These are phyloP conservation scores for Ectobius pallidus DNA, from an alignment of 2,888 invertebrate genomes.

Conservation along the genomic window DNA sequence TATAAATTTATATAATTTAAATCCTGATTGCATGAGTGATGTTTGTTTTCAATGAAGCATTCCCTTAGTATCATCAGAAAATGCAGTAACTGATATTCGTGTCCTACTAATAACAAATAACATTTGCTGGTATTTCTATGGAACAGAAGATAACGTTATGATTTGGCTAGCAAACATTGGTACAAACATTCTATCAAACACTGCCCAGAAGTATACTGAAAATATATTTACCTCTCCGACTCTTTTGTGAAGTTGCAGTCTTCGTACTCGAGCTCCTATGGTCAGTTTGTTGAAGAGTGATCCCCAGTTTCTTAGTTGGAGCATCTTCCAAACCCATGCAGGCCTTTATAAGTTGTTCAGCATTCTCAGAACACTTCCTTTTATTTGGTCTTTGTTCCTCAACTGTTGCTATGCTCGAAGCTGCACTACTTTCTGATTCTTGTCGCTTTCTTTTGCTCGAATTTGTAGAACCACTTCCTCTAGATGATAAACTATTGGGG, in stretches of 20 bases:
- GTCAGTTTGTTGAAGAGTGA: slow-evolving; percentile 3
- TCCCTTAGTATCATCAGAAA: too few relatives aligned
- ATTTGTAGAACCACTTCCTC: slow-evolving; percentile 13
- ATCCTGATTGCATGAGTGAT: too few relatives aligned
- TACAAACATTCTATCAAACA: too few relatives aligned
- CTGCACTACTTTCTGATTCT: slow-evolving; percentile 72
- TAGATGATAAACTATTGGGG: slow-evolving; percentile 46
- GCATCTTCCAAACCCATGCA: slow-evolving; percentile 59
- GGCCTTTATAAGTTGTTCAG: slow-evolving; percentile 64
- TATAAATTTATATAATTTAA: too few relatives aligned
- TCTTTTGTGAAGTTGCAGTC: background rate
- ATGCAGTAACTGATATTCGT: too few relatives aligned
- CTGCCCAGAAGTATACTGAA: too few relatives aligned
- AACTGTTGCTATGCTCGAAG: slow-evolving; percentile 55
- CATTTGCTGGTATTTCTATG: too few relatives aligned
- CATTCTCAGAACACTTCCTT: slow-evolving; percentile 67
- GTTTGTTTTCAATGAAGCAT: too few relatives aligned
- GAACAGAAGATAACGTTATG: too few relatives aligned
- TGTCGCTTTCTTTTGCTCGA: slow-evolving; percentile 72
- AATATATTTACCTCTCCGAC: slow-evolving; percentile 38
- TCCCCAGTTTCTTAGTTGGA: slow-evolving; percentile 40
- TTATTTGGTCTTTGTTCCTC: slow-evolving; percentile 57
- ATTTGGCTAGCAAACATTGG: too few relatives aligned
- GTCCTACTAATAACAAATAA: too few relatives aligned
- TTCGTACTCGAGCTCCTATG: slow-evolving; percentile 27